Evolutionary conservation across 2,888 invertebrate species (phyloP).

Genomic region (Drosophila barbarae): DNA sequence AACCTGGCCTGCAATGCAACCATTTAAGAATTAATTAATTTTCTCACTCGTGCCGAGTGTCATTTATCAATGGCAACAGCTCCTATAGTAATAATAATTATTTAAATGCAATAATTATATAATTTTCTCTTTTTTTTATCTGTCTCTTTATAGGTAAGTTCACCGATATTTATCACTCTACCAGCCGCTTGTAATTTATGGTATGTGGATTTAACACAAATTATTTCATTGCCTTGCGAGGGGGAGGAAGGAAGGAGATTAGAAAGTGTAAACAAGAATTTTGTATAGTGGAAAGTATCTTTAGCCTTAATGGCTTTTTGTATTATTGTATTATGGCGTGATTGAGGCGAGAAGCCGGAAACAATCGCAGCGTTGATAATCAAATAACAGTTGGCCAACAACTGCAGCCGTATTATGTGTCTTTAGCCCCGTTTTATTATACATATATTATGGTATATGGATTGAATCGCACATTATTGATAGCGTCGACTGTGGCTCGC

Average conservation of each 20-base stretch:
- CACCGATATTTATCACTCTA: neutral
- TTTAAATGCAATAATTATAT: conserved; percentile 22
- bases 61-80: conserved; percentile 19
- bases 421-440: conserved; percentile 26
- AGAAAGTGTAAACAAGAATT: conserved; percentile 30
- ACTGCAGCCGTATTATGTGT: conserved; percentile 14
- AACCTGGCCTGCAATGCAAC: neutral
- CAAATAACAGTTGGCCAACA: conserved; percentile 36
- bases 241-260: conserved; percentile 16
- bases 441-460: neutral
- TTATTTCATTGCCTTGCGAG: conserved; percentile 11
- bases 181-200: conserved; percentile 34
- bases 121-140: conserved; percentile 4
- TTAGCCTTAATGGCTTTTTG: conserved; percentile 2
- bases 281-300: conserved; percentile 7
- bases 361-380: conserved; percentile 31
- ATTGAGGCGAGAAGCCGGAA: conserved; percentile 30
- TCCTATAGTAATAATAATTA: conserved; percentile 14
- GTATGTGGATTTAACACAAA: conserved; percentile 50
- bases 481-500: conserved; percentile 8
- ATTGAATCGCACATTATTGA: conserved; percentile 19
- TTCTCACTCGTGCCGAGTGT: neutral
- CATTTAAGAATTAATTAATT: conserved; percentile 31
- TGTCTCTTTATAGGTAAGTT: conserved; percentile 63
- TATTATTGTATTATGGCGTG: conserved; percentile 17